phyloP scores from a whole-genome alignment of 2,797 vertebrate genomes.

The Amazona ochrocephala region DNA sequence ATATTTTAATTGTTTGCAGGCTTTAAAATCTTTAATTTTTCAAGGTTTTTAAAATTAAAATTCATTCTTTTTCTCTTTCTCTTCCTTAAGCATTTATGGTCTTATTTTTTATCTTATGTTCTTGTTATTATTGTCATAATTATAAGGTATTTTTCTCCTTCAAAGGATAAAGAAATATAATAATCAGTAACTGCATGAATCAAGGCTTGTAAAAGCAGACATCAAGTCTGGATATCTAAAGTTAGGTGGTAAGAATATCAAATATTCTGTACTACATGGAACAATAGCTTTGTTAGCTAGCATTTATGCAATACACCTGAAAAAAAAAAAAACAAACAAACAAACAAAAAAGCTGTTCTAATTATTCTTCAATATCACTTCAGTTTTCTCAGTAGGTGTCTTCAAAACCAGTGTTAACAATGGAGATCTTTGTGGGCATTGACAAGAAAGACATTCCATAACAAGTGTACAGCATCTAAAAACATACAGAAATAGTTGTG shows the following conservation, averaged over 20 bases:
- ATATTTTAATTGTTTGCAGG: not conserved
- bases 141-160: not conserved
- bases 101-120: not conserved
- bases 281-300: not conserved
- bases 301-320: not conserved
- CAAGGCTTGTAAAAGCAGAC: not conserved
- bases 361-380: not conserved
- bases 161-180: not conserved
- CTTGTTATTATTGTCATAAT: not conserved
- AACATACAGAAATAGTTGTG: fast-evolving
- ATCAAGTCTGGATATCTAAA: not conserved
- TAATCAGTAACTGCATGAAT: not conserved
- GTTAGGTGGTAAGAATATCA: not conserved
- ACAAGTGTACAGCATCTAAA: not conserved
- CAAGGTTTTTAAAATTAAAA: not conserved
- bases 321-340: too few species aligned
- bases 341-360: not conserved
- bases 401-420: not conserved
- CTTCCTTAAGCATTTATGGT: not conserved
- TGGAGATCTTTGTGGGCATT: not conserved
- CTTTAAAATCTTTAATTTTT: not conserved
- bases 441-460: not conserved
- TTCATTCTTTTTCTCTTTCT: not conserved
- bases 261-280: not conserved
- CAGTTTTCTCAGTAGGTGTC: not conserved